Evolutionary conservation across 2,888 invertebrate genomes (phyloP).

Genomic region (Calameuta pallipes): DNA sequence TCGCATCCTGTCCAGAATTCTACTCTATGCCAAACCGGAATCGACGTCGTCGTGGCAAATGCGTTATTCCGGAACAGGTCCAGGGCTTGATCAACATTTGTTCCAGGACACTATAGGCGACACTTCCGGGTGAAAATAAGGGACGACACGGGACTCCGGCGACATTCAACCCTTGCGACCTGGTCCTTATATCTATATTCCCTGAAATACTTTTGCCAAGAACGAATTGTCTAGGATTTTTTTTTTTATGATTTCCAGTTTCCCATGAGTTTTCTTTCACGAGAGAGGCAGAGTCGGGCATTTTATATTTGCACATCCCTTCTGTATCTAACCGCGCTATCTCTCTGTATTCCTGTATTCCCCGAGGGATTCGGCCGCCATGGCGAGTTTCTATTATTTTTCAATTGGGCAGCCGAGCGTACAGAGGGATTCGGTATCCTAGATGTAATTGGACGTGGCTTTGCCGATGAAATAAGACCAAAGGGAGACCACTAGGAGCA

Average conservation of each 20-base stretch:
- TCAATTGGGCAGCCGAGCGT: slow-evolving; percentile 59
- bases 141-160: not conserved
- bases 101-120: not conserved
- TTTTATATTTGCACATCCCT: slow-evolving; percentile 8
- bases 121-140: not conserved
- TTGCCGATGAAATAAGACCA: slow-evolving; percentile 48
- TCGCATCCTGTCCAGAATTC: not conserved
- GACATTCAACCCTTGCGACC: not conserved
- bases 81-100: not conserved
- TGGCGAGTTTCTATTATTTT: slow-evolving; percentile 61
- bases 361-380: slow-evolving; percentile 37
- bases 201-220: not conserved
- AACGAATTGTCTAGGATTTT: not conserved
- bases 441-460: slow-evolving; percentile 62
- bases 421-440: slow-evolving; percentile 53
- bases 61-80: not conserved
- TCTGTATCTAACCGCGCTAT: not conserved
- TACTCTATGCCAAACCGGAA: not conserved
- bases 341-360: slow-evolving; percentile 6
- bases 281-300: not conserved
- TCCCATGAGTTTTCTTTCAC: not conserved
- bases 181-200: not conserved
- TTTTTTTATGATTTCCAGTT: not conserved
- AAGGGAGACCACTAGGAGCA: slow-evolving; percentile 23
- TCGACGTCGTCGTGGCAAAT: not conserved